These are phyloP conservation scores for Agraylea sexmaculata DNA, from an alignment of 1,140 invertebrate species.

Conservation along the genomic window DNA sequence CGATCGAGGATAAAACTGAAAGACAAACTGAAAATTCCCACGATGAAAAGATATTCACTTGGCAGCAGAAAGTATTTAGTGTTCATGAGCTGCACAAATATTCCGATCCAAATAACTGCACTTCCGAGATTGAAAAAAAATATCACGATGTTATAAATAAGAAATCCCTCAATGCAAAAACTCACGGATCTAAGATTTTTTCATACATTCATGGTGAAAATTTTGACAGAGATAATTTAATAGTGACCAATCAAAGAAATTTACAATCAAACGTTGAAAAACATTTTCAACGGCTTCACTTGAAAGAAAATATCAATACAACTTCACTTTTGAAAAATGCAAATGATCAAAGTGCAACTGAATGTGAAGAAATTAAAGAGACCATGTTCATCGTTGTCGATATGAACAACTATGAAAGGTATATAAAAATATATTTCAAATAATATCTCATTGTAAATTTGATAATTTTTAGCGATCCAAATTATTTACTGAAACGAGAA, in stretches of 20 bases:
- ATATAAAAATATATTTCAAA: background rate
- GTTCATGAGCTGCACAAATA: constrained; percentile 27
- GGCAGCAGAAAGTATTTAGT: constrained; percentile 36
- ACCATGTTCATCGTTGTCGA: constrained; percentile 18
- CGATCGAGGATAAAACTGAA: constrained; percentile 17
- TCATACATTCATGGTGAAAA: constrained; percentile 31
- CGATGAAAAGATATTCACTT: constrained; percentile 29
- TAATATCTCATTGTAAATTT: constrained; percentile 3
- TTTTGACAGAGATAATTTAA: constrained; percentile 16
- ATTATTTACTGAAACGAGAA: constrained; percentile 27
- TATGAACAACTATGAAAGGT: constrained; percentile 19
- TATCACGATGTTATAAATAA: constrained; percentile 27
- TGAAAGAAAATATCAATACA: background rate
- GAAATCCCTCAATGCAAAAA: constrained; percentile 18
- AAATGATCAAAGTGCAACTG: too few relatives aligned
- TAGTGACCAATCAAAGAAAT: background rate
- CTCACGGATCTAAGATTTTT: constrained; percentile 24
- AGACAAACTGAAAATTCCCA: constrained; percentile 19
- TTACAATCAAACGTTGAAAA: background rate
- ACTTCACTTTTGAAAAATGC: too few relatives aligned
- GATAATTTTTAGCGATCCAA: constrained; percentile 26
- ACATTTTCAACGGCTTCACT: background rate
- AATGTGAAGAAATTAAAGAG: background rate
- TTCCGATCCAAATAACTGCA: constrained; percentile 26
- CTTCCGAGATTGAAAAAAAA: constrained; percentile 24